Conservation (phyloP, 2,113 vertebrate genomes). For the Phalacrocorax pelagicus region DNA sequence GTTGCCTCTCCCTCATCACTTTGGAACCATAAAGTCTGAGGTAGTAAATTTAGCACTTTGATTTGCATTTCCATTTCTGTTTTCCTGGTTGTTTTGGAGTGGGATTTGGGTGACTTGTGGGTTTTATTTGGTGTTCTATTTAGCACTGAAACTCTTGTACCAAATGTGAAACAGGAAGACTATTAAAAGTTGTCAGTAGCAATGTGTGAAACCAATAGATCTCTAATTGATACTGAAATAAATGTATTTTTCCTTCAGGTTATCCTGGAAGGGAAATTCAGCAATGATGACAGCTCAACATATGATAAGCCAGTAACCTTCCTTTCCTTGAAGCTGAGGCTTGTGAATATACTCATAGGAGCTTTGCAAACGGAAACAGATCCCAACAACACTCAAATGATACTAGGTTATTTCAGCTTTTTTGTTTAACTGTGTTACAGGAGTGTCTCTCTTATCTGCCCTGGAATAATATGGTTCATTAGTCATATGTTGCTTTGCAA, state of each 20-base stretch:
- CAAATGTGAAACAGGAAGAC: background rate
- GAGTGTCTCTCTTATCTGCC: background rate
- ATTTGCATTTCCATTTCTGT: background rate
- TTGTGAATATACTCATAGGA: conserved; percentile 95
- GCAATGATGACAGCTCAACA: conserved; percentile 87
- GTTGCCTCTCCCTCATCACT: conserved; percentile 94
- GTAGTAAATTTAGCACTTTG: conserved; percentile 61
- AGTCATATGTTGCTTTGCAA: background rate
- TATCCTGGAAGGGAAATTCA: conserved; percentile 94
- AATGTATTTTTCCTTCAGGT: conserved; percentile 76
- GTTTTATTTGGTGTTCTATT: background rate
- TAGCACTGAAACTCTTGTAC: background rate
- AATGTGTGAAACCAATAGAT: background rate
- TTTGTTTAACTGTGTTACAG: background rate
- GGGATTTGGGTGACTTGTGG: background rate
- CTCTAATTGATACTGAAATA: background rate
- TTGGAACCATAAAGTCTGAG: conserved; percentile 94
- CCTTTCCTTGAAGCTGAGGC: conserved; percentile 90
- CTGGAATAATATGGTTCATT: background rate
- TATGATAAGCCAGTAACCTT: conserved; percentile 93
- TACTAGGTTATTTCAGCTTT: conserved; percentile 82
- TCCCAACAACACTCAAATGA: conserved; percentile 95
- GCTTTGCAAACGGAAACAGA: conserved; percentile 95
- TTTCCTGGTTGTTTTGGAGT: background rate
- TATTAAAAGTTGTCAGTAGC: background rate